Percentiles rank a stretch among this genome's conserved stretches.
Evolutionary conservation across 2,888 invertebrate species (phyloP).

Genomic region (Sinodicranocentrus sp.): DNA sequence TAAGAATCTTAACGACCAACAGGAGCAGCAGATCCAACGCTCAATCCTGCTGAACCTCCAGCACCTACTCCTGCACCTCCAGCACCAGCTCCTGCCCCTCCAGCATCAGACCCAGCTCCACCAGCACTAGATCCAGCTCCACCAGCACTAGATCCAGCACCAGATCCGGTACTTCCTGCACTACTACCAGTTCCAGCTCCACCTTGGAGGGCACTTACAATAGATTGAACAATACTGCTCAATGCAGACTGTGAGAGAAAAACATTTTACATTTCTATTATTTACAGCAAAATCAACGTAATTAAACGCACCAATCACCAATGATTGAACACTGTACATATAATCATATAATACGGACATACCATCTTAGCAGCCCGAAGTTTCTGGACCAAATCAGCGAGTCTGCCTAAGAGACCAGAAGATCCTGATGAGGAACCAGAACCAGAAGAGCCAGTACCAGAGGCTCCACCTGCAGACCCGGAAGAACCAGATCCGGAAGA

Average conservation of each 20-base stretch:
- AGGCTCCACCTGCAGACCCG: too few relatives aligned
- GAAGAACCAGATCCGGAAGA: not conserved
- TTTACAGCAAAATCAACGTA: too few relatives aligned
- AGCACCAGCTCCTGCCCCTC: not conserved
- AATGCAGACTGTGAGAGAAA: not conserved
- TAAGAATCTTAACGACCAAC: not conserved
- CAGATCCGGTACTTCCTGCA: not conserved
- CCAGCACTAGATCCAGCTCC: conserved; percentile 4
- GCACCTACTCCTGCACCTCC: not conserved
- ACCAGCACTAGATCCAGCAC: not conserved
- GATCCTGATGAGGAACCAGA: too few relatives aligned
- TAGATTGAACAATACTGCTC: not conserved
- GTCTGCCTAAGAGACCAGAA: not conserved
- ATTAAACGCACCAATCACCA: too few relatives aligned
- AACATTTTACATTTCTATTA: not conserved
- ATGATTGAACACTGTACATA: too few relatives aligned
- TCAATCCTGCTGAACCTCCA: conserved; percentile 6
- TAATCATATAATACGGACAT: not conserved
- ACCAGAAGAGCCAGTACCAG: not conserved
- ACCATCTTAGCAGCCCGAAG: not conserved
- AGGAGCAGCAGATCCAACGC: not conserved
- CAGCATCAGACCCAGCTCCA: conserved; percentile 1
- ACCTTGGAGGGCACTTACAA: not conserved
- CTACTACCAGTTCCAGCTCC: too few relatives aligned
- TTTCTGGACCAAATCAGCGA: not conserved